Evolutionary conservation across 2,113 vertebrate species (phyloP).

Genomic region (Sakesphorus luctuosus): DNA sequence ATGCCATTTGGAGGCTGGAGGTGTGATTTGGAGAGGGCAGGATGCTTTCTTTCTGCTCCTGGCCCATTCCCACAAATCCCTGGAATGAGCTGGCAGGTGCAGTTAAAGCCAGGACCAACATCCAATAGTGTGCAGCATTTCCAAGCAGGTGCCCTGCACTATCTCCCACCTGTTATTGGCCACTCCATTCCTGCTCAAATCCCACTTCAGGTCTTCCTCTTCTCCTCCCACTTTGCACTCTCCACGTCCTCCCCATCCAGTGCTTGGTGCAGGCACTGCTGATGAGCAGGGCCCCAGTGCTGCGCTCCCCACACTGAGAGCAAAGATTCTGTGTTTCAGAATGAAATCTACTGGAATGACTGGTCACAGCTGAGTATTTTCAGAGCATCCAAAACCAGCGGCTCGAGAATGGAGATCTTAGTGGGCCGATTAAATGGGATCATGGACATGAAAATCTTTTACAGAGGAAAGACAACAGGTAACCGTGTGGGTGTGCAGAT

Average conservation of each 20-base stretch:
- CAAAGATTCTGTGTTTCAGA: slow-evolving; percentile 77
- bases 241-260: accelerated
- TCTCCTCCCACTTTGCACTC: not conserved
- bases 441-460: slow-evolving; percentile 99
- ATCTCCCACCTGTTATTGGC: not conserved
- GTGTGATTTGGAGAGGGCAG: not conserved
- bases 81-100: not conserved
- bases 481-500: not conserved
- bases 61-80: not conserved
- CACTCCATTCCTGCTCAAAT: not conserved
- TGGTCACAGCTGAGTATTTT: slow-evolving; percentile 98
- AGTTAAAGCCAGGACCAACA: not conserved
- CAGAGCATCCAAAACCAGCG: slow-evolving; percentile 88
- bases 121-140: not conserved
- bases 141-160: not conserved
- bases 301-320: not conserved
- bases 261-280: not conserved
- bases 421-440: slow-evolving; percentile 89
- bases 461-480: slow-evolving; percentile 91
- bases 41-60: not conserved
- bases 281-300: accelerated
- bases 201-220: not conserved
- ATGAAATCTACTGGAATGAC: slow-evolving; percentile 98
- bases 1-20: not conserved
- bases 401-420: slow-evolving; percentile 83